Conservation (phyloP, 2,113 vertebrate species). For the Myrmophylax atrothorax region DNA sequence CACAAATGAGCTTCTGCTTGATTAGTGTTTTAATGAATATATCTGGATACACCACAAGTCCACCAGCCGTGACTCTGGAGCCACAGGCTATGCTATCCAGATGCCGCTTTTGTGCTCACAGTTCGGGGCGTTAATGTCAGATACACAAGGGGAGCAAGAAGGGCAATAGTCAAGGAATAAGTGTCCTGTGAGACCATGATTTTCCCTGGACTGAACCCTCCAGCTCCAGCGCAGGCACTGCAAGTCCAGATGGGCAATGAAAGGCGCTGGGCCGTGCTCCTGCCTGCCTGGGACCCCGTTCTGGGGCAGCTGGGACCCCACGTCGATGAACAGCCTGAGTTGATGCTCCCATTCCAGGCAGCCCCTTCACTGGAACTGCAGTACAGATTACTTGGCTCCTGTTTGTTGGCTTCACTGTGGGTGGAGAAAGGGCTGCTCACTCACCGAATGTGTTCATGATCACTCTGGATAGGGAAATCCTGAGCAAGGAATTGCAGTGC, state of each 20-base stretch:
- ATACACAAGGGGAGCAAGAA: background rate
- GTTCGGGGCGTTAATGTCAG: slow-evolving; percentile 39
- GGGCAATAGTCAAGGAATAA: slow-evolving; percentile 43
- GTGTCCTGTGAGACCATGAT: background rate
- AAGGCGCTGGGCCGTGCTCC: background rate
- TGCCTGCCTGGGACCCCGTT: background rate
- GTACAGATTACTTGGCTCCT: background rate
- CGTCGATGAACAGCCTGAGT: background rate
- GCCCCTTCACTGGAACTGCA: background rate
- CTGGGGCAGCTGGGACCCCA: background rate
- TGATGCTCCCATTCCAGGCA: background rate
- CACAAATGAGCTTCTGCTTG: slow-evolving; percentile 62
- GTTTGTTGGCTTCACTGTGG: background rate
- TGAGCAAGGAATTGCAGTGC: background rate
- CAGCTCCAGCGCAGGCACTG: background rate
- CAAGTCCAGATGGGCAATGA: slow-evolving; percentile 36
- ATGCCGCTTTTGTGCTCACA: slow-evolving; percentile 66
- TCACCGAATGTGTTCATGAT: background rate
- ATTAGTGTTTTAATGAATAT: slow-evolving; percentile 58
- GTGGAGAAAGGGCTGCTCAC: background rate
- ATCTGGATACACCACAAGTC: slow-evolving; percentile 42
- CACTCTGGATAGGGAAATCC: slow-evolving; percentile 9
- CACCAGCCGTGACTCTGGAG: slow-evolving; percentile 53
- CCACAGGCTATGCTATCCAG: slow-evolving; percentile 50
- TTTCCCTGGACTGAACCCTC: background rate